Base-by-base conservation (phyloP, 2,888 invertebrate genomes). In the Andrena flavipes region DNA sequence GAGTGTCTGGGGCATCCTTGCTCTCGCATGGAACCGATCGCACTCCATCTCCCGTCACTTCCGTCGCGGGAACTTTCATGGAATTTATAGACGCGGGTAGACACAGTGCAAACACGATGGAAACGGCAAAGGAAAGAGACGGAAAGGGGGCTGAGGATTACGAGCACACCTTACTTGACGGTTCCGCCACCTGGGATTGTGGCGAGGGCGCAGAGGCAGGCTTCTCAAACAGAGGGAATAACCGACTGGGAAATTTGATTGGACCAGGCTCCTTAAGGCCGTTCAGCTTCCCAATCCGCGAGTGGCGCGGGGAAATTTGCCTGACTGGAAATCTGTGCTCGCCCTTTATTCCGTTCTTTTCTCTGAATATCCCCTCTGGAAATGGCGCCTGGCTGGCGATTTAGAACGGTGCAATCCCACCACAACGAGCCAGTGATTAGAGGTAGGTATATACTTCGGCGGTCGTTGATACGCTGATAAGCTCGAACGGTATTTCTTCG, bases 251-350 rank as follows among this genome's bases (percentile, higher is more conserved):
- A 75, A 82, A 84, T 77, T 80, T 84, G 84, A 85, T 85, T 82
- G 80, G 77, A 80, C 84, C 59, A 42, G 75, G 73, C 84, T 78
- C 65, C 84, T 84, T 82, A 70, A 80, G 73, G 80, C 69, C 54
- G 73, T 76, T 76, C 81, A 71, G 63, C 68, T 42, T 59, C 35
- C 73, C 76, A 71, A 84, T 76, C 74, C 82, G 75, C 80, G 80
- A 64, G 68, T 48, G 54, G 49, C 65, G n/a, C 20, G 35, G 68
- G 59, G 68, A 80, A 80, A 82, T 80, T 82, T 76, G 64, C 75
- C 80, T 76, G 68, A 63, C 48, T 54, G 77, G 48, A 76, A 81
- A 69, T 54, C 78, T 23, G 33, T n/a, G 49, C 63, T 63, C 33
- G 23, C 60, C 63, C 26, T 48, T 23, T 20, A n/a, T 23, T 10